Evolutionary conservation across 92 coral and sea anemone species (phyloP), one percentile per base, ranked within the genome.

Genomic region (Parazoanthus darwini): DNA sequence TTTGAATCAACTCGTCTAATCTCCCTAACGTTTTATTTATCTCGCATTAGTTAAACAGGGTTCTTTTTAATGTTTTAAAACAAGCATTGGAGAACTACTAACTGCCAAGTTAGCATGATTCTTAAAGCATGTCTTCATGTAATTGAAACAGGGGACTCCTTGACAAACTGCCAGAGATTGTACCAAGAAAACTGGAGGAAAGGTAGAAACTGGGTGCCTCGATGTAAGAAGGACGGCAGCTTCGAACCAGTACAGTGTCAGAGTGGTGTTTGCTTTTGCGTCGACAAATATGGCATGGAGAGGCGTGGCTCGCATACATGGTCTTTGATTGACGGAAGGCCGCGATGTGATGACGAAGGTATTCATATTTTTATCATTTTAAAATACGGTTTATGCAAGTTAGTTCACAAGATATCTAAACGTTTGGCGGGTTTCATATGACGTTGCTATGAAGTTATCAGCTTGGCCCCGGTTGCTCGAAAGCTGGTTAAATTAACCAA

Each of bases 301-400:
- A 84, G 67, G 68, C 87, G 87, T 48, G 87, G 87, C 78, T 84
- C 87, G 26, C 87, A 84, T 78, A 84, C 87, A 38, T 84, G 44
- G 63, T 77, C 78, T 72, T 48, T 84, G 67, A 72, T 84, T 42
- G 67, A 84, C 44, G 87, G 87, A 72, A 71, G 79, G 25, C 87
- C 87, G 29, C 78, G 23, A 20, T 84, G 87, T 51, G 78, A 84
- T 44, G 80, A 76, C 35, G 79, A 84, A n/a, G 87, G 87, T 84
- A 84, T 70, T 72, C 18, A 20, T 6, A 26, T 35, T 5, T 42
- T 77, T 77, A 37, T 20, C 22, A 39, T 37, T 37, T 6, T 18
- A 22, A 0, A 39, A 44, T 23, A 22, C 10, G 0, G 9, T 6
- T 7, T 3, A 63, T 23, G 6, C 7, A 63, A 4, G 6, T 13